Percentiles rank a stretch among this genome's conserved stretches.
These are phyloP conservation scores for Anarhynchus alexandrinus DNA, from an alignment of 2,113 vertebrate genomes.

Conservation along the genomic window DNA sequence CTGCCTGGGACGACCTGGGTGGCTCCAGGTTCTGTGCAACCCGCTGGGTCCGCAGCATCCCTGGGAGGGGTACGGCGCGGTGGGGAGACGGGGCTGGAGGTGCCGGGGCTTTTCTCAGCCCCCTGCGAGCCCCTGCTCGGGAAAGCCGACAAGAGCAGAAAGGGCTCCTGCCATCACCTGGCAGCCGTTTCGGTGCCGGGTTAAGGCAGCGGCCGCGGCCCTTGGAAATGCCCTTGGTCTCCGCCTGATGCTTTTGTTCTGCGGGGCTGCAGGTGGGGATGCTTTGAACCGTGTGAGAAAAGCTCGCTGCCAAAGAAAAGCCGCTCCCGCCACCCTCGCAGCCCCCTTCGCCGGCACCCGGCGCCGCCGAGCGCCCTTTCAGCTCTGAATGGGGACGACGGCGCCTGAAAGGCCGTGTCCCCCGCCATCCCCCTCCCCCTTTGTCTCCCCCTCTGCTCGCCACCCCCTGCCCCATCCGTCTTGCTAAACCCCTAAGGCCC, in stretches of 20 bases:
- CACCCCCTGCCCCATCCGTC: neutral
- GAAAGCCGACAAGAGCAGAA: neutral
- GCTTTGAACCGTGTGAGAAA: slow-evolving; percentile 25
- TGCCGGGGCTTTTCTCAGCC: neutral
- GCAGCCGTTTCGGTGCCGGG: neutral
- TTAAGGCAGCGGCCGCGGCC: neutral
- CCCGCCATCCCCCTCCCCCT: neutral
- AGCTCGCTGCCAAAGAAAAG: neutral
- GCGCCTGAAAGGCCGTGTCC: neutral
- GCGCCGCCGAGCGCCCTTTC: neutral
- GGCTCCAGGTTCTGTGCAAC: neutral
- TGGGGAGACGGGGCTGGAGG: neutral
- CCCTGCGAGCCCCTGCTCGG: neutral
- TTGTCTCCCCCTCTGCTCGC: neutral
- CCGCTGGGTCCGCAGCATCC: neutral
- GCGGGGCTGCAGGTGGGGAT: neutral
- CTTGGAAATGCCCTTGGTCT: neutral
- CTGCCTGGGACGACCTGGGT: neutral
- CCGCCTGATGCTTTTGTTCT: neutral
- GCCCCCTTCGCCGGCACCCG: neutral
- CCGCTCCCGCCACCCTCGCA: neutral
- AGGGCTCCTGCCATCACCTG: neutral
- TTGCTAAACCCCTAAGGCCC: neutral
- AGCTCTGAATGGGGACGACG: slow-evolving; percentile 4
- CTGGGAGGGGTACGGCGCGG: accelerated